Evolutionary conservation across 1,140 invertebrate species (phyloP), one percentile per base, ranked within the genome.

Genomic region (Neodiprion pinetum): DNA sequence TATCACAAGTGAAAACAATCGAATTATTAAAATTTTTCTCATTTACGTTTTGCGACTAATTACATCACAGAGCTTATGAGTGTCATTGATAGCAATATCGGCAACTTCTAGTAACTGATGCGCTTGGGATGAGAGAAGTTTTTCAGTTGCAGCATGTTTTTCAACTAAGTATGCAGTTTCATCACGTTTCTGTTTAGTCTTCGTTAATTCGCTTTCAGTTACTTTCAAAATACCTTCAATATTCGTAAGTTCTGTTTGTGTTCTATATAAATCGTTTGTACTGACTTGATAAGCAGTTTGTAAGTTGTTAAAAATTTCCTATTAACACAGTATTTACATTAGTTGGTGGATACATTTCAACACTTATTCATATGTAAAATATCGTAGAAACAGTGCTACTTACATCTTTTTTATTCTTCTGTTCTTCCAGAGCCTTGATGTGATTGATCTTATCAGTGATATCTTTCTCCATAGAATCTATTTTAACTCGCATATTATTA

Each of bases 381-480:
- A 40, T 4, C 2, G 2, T 5, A 40, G 28, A 40, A 40, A 40
- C 28, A 40, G 28, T 40, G 67, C 23, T 17, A 77, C 69, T 79
- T 85, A 90, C 89, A 81, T 93, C 91, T 81, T 92, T 91, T 70
- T 90, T 89, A 4, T 90, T 89, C 67, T 92, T 85, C 75, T 92
- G 91, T 77, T 95, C 93, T 80, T 94, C 91, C 66, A 95, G 84
- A 0, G 91, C 90, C 80, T 92, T 91, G 23, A 95, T 92, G 73
- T 92, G 88, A 65, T 91, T 89, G 70, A 94, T 91, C 77, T 94
- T 93, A 67, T 95, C 92, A 76, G 92, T 91, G 9, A 96, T 91
- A 81, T 96, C 93, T 73, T 93, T 92, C 21, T 90, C 89, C 77
- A 95, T 94, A 71, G 90, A 89, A 69, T 94, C 92, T 74, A 95